Evolutionary conservation across 2,113 vertebrate species (phyloP).

Genomic region (Phyllostomus hastatus): DNA sequence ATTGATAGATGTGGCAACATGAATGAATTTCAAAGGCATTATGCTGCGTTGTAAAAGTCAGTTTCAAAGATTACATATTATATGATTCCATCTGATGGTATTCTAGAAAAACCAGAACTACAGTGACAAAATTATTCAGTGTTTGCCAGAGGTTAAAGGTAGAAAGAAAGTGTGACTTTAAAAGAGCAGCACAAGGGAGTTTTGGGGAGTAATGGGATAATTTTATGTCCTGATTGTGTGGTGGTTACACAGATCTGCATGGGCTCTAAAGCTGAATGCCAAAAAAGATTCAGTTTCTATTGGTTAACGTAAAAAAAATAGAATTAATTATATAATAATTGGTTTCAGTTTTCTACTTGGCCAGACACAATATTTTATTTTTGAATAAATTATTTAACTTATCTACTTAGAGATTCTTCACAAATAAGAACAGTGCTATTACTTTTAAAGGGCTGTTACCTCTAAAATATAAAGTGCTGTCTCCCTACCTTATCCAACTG

Average conservation of each 20-base stretch:
- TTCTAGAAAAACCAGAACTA: not conserved
- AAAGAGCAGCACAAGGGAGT: not conserved
- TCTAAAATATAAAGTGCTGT: not conserved
- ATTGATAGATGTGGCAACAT: not conserved
- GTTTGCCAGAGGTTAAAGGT: not conserved
- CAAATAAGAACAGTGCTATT: not conserved
- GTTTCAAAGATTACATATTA: not conserved
- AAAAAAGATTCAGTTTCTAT: not conserved
- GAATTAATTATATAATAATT: not conserved
- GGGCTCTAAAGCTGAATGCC: not conserved
- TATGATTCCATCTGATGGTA: not conserved
- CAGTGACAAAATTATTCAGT: not conserved
- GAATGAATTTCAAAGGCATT: not conserved
- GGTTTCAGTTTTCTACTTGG: not conserved
- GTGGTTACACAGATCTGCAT: not conserved
- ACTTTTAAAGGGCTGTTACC: not conserved
- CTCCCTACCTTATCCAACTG: not conserved
- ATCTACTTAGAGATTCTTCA: not conserved
- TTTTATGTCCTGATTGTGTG: not conserved
- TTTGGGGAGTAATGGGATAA: not conserved
- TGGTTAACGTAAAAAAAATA: not conserved
- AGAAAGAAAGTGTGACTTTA: not conserved
- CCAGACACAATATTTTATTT: not conserved
- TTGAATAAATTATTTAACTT: not conserved
- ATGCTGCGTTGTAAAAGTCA: not conserved